Evolutionary conservation across 2,888 invertebrate species (phyloP).

Genomic region (Hydrotaea cyrtoneurina): DNA sequence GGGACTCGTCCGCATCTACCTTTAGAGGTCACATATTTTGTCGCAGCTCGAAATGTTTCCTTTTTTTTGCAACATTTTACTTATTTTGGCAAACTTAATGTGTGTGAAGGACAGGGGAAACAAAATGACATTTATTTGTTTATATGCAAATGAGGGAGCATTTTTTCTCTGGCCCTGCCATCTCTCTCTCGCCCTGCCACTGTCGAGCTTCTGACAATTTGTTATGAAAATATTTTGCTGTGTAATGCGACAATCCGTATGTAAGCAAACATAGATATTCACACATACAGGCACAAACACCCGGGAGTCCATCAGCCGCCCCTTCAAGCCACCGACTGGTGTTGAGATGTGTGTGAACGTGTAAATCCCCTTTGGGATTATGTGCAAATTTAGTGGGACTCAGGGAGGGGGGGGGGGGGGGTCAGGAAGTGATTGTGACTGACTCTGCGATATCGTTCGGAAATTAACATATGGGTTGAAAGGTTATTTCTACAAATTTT

Average conservation of each 20-base stretch:
- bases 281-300: neutral
- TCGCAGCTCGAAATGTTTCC: too few species aligned
- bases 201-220: slow-evolving; percentile 52
- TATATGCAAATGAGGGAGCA: slow-evolving; percentile 66
- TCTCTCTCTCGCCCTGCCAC: neutral
- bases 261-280: neutral
- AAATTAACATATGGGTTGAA: slow-evolving; percentile 39
- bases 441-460: neutral
- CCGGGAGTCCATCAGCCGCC: neutral
- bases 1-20: neutral
- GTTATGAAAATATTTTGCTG: slow-evolving; percentile 51
- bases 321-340: slow-evolving; percentile 11
- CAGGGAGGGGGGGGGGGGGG: neutral
- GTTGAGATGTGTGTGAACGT: slow-evolving; percentile 57
- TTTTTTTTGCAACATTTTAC: neutral
- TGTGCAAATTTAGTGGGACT: slow-evolving; percentile 15
- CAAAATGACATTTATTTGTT: slow-evolving; percentile 62
- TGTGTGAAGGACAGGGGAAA: neutral
- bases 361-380: slow-evolving; percentile 57
- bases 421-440: neutral
- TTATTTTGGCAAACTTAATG: neutral
- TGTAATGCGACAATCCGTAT: slow-evolving; percentile 36
- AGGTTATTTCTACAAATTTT: slow-evolving; percentile 40
- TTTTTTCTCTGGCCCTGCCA: slow-evolving; percentile 9
- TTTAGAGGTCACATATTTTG: neutral